Conservation (phyloP, 92 coral and sea anemone genomes). For the Parazoanthus atlanticus region DNA sequence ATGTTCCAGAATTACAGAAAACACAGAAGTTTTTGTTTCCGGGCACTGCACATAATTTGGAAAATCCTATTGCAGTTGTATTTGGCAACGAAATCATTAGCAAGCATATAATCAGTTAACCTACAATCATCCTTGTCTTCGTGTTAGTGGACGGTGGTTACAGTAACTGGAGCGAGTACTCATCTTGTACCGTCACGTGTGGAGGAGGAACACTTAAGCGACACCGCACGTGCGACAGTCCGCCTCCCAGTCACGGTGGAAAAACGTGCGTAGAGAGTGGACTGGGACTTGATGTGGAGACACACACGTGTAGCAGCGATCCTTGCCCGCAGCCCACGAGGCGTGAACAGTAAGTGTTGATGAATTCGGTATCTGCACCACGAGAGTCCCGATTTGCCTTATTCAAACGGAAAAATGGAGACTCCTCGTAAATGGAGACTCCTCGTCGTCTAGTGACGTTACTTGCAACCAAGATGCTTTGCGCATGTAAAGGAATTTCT, state of each 20-base stretch:
- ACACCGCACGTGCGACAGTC: conserved; percentile 50
- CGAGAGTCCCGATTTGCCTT: no score
- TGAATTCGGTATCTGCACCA: not conserved
- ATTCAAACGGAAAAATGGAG: no score
- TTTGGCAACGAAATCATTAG: not conserved
- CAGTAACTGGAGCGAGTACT: conserved; percentile 20
- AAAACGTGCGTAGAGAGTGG: conserved; percentile 31
- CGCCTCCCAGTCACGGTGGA: conserved; percentile 51
- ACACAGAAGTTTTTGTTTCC: no score
- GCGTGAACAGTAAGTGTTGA: not conserved
- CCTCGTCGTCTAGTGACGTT: no score
- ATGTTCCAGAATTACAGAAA: no score
- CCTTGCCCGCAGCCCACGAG: conserved; percentile 33
- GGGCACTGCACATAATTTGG: no score
- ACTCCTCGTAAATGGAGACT: no score
- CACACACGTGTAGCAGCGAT: conserved; percentile 1
- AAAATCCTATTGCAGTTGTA: no score
- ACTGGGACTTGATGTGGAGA: conserved; percentile 35
- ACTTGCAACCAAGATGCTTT: no score
- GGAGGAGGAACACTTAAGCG: conserved; percentile 14
- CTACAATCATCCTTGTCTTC: not conserved
- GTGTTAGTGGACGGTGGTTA: conserved; percentile 11
- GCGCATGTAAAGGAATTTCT: no score
- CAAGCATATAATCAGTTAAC: not conserved
- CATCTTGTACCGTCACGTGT: conserved; percentile 27